phyloP scores from a whole-genome alignment of 2,113 vertebrate genomes.

The Tichodroma muraria region DNA sequence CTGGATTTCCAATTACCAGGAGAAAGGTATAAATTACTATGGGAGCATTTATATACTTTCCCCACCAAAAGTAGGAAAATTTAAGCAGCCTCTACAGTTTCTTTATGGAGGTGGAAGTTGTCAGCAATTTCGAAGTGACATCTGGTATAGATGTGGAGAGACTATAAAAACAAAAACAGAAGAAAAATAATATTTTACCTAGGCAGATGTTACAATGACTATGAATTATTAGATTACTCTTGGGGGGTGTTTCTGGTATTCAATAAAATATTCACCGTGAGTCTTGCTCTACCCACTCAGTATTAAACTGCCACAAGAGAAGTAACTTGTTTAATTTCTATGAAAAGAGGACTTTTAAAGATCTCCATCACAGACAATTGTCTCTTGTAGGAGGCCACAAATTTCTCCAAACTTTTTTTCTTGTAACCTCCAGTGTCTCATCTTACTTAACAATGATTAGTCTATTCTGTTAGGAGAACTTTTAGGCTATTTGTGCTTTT shows the following conservation, averaged over 20 bases:
- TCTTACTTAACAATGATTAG: not conserved
- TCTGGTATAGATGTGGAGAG: not conserved
- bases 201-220: not conserved
- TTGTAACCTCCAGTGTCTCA: not conserved
- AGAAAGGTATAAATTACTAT: not conserved
- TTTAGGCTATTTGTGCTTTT: not conserved
- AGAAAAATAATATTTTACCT: not conserved
- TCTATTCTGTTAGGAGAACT: not conserved
- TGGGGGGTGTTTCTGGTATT: not conserved
- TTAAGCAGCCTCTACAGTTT: not conserved
- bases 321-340: not conserved
- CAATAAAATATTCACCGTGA: not conserved
- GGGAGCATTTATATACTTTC: not conserved
- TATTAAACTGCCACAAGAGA: not conserved
- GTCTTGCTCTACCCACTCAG: not conserved
- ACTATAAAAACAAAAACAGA: not conserved
- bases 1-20: not conserved
- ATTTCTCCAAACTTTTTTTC: not conserved
- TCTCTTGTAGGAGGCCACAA: not conserved
- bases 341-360: not conserved
- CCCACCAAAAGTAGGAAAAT: not conserved
- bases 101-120: not conserved
- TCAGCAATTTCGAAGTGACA: not conserved
- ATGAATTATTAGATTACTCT: not conserved
- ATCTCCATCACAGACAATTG: not conserved